phyloP scores from a whole-genome alignment of 2,113 vertebrate genomes.

The Arothron firmamentum region DNA sequence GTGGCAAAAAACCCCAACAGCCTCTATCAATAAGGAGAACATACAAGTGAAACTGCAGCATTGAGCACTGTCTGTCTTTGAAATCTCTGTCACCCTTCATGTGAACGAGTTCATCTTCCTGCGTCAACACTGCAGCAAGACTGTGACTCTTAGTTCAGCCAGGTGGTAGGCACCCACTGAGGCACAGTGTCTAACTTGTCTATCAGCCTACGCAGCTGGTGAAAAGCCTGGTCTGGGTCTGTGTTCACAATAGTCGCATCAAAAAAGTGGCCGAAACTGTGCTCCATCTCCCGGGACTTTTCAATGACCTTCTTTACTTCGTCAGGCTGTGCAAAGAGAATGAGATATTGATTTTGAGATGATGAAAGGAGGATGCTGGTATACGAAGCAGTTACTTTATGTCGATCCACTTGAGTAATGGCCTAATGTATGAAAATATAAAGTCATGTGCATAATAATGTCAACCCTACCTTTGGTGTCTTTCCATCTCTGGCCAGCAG shows the following conservation, averaged over 20 bases:
- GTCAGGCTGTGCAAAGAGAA: conserved; percentile 79
- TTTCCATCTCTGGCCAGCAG: conserved; percentile 89
- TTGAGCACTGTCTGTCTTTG: conserved; percentile 13
- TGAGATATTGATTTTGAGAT: neutral
- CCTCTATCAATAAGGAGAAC: conserved; percentile 45
- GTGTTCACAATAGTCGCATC: conserved; percentile 87
- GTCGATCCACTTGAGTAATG: too few species aligned
- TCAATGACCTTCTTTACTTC: conserved; percentile 90
- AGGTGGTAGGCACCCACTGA: conserved; percentile 96
- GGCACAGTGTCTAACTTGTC: conserved; percentile 94
- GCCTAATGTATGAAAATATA: too few species aligned
- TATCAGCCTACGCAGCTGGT: conserved; percentile 86
- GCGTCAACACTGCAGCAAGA: neutral
- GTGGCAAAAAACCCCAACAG: conserved; percentile 4
- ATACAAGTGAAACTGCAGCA: conserved; percentile 47
- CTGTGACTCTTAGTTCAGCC: conserved; percentile 76
- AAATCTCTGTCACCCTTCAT: neutral
- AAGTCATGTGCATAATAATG: too few species aligned
- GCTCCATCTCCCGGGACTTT: conserved; percentile 95
- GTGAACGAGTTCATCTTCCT: neutral
- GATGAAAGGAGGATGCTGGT: neutral
- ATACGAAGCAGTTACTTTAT: too few species aligned
- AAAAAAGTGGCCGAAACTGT: conserved; percentile 89
- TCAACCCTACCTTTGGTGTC: conserved; percentile 83
- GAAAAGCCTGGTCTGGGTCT: conserved; percentile 86